Evolutionary conservation across 2,113 vertebrate species (phyloP).

Genomic region (Numida meleagris): DNA sequence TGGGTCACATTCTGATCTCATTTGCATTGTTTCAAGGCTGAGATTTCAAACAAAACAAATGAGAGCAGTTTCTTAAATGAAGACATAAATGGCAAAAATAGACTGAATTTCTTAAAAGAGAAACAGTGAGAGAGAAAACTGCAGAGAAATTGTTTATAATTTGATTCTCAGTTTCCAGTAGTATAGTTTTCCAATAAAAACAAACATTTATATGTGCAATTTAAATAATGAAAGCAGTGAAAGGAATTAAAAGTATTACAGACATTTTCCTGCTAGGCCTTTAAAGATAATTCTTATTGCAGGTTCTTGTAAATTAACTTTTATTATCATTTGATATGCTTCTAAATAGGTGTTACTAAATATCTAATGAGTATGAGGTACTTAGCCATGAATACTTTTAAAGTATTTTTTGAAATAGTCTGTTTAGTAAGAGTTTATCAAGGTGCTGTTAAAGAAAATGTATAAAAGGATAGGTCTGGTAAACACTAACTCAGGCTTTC

Average conservation of each 20-base stretch:
- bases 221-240: conserved; percentile 27
- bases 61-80: background rate
- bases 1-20: conserved; percentile 51
- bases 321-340: background rate
- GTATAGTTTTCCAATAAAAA: background rate
- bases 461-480: background rate
- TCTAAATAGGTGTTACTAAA: conserved; percentile 3
- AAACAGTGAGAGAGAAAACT: background rate
- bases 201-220: background rate
- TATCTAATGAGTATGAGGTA: background rate
- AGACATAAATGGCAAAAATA: background rate
- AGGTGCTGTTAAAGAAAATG: background rate
- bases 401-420: background rate
- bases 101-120: background rate
- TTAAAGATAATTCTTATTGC: conserved; percentile 3
- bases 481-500: background rate
- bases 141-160: background rate
- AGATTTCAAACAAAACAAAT: conserved; percentile 13
- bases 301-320: background rate
- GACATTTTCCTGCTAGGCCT: background rate
- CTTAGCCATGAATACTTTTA: background rate
- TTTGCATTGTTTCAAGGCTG: conserved; percentile 44
- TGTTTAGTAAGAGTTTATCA: background rate
- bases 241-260: conserved; percentile 1
- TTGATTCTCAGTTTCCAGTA: background rate